Percentiles rank a stretch among this genome's conserved stretches.
Conservation (phyloP, 1,140 invertebrate genomes). For the Maconellicoccus hirsutus region DNA sequence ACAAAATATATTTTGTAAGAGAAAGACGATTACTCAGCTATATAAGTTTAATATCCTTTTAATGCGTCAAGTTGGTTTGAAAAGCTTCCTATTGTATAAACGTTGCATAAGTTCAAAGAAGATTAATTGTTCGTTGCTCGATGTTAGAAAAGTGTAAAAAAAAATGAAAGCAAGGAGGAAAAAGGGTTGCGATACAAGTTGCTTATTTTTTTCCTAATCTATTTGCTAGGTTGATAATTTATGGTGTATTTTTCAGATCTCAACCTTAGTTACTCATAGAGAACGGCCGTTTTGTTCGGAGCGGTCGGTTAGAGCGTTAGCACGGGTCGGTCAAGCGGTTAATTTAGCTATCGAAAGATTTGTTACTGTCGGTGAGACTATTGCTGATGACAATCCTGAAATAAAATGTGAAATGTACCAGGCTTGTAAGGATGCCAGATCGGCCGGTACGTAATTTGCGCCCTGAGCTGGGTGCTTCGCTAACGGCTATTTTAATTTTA, state of each 20-base stretch:
- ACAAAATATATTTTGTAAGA: neutral
- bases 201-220: neutral
- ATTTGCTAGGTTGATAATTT: neutral
- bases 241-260: constrained; percentile 53
- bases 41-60: constrained; percentile 10
- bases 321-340: constrained; percentile 87
- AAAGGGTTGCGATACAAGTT: neutral
- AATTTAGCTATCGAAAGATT: constrained; percentile 94
- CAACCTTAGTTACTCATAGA: constrained; percentile 62
- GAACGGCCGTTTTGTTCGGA: constrained; percentile 37
- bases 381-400: constrained; percentile 94
- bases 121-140: neutral
- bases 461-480: too few relatives aligned
- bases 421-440: constrained; percentile 88
- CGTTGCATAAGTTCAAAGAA: constrained; percentile 8
- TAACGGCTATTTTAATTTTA: neutral
- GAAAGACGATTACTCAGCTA: constrained; percentile 7
- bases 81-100: constrained; percentile 5
- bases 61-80: neutral
- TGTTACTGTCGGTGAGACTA: constrained; percentile 93
- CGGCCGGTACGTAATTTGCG: too few relatives aligned
- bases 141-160: neutral
- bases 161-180: neutral
- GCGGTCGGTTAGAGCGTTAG: constrained; percentile 56
- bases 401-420: constrained; percentile 86